A percentile compares a stretch with the other conserved stretches of the same genome.
These are phyloP conservation scores for Drosophila yakuba DNA, from an alignment of 1,140 invertebrate species.

Conservation along the genomic window DNA sequence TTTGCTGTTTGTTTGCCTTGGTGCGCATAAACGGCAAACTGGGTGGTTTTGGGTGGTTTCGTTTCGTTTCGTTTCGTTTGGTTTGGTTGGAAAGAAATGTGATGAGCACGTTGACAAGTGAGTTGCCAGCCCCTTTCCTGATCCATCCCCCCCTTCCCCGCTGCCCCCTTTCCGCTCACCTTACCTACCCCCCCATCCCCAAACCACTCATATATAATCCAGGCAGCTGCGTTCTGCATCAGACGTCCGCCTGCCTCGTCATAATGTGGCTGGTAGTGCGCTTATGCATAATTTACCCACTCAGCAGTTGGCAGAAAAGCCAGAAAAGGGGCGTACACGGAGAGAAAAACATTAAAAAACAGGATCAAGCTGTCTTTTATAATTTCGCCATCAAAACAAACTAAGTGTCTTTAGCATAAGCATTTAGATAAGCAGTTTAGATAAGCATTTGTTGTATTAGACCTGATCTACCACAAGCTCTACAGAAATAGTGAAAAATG, in stretches of 20 bases:
- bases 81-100: constrained; percentile 56
- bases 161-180: not conserved
- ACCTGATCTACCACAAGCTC: too few relatives aligned
- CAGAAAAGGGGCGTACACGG: constrained; percentile 35
- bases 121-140: constrained; percentile 38
- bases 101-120: constrained; percentile 78
- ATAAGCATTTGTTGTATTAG: too few relatives aligned
- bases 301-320: constrained; percentile 60
- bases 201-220: constrained; percentile 71
- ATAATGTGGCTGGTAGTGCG: constrained; percentile 80
- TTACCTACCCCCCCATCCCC: not conserved
- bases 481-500: too few relatives aligned
- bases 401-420: too few relatives aligned
- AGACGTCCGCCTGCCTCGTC: constrained; percentile 68
- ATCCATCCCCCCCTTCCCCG: not conserved
- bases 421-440: too few relatives aligned
- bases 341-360: not conserved
- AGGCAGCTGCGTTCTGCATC: constrained; percentile 68
- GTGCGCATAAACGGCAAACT: constrained; percentile 69
- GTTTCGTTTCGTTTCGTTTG: not conserved
- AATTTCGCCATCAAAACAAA: too few relatives aligned
- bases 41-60: constrained; percentile 1
- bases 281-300: constrained; percentile 82
- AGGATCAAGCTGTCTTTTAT: not conserved
- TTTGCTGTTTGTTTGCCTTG: constrained; percentile 82